A percentile compares a stretch with the other conserved stretches of the same genome.
Conservation (phyloP, 2,888 invertebrate genomes). For the Phaonia tiefii region DNA sequence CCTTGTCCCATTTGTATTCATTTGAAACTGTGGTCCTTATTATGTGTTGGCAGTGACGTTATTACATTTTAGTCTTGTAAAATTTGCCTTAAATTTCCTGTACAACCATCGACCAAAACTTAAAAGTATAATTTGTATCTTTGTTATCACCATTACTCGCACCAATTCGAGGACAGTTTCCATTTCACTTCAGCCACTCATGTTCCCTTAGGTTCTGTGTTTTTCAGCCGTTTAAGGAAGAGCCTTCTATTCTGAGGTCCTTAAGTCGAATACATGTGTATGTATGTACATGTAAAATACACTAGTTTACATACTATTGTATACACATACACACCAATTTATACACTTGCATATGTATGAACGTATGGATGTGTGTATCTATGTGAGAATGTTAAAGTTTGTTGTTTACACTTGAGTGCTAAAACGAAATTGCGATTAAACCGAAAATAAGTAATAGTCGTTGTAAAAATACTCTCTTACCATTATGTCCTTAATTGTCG, state of each 20-base stretch:
- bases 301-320: conserved; percentile 15
- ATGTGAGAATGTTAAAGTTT: conserved; percentile 50
- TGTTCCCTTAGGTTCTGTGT: no score
- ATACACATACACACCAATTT: not conserved
- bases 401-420: conserved; percentile 65
- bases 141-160: conserved; percentile 37
- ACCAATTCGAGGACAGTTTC: conserved; percentile 41
- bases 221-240: no score
- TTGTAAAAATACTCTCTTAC: conserved; percentile 27
- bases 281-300: no score
- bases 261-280: conserved; percentile 24
- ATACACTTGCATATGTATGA: conserved; percentile 4
- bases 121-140: conserved; percentile 54
- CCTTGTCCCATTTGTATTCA: no score
- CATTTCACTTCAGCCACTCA: conserved; percentile 40
- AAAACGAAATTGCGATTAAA: conserved; percentile 60
- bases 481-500: conserved; percentile 69
- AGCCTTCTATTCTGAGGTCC: no score
- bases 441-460: conserved; percentile 25
- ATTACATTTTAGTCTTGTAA: conserved; percentile 5
- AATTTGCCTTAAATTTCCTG: conserved; percentile 31
- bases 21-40: no score
- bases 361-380: conserved; percentile 22
- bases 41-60: no score
- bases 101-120: conserved; percentile 39